Base-by-base conservation (phyloP, 1,140 invertebrate species). In the Pinna nobilis region DNA sequence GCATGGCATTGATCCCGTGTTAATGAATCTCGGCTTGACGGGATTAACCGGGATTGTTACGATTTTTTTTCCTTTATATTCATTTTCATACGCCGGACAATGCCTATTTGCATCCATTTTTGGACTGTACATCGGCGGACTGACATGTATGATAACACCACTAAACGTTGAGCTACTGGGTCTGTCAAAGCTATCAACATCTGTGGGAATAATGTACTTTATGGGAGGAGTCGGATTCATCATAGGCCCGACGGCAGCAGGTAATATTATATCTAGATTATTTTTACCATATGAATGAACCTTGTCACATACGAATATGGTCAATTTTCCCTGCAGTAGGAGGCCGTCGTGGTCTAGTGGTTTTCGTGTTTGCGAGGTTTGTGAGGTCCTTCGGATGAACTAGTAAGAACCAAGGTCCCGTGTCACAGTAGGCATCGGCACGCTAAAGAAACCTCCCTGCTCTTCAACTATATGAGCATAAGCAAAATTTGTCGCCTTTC, bases 71-170 rank as follows among this genome's bases (percentile, higher is more conserved):
- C 77, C 77, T 23, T 53, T 79, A 1, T 79, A 73, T 59, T 76
- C 77, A 7, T 23, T 47, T 13, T 47, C 44, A 1, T 79, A 76
- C 47, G n/a, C 13, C 1, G 72, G 74, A 11, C 80, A 81, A 67
- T 37, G 41, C 41, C n/a, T 74, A 20, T 81, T 65, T 68, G 44
- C 77, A 0, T 49, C 61, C 9, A 9, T 65, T 15, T 81, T 69
- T 61, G 80, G 80, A 23, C 28, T 80, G 7, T 80, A 82, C 37
- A 75, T 44, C 7, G 80, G 80, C 0, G 76, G 69, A 1, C 37
- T 51, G 1, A 66, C 41, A 20, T 60, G 76, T 18, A 47, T 78
- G 13, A 51, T 66, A 15, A 71, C 39, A 11, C 76, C 78, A 6
- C n/a, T 82, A n/a, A 57, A 65, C 20, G 50, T 76, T 20, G 57